phyloP scores from a whole-genome alignment of 2,113 vertebrate species.

The Labeo catla region DNA sequence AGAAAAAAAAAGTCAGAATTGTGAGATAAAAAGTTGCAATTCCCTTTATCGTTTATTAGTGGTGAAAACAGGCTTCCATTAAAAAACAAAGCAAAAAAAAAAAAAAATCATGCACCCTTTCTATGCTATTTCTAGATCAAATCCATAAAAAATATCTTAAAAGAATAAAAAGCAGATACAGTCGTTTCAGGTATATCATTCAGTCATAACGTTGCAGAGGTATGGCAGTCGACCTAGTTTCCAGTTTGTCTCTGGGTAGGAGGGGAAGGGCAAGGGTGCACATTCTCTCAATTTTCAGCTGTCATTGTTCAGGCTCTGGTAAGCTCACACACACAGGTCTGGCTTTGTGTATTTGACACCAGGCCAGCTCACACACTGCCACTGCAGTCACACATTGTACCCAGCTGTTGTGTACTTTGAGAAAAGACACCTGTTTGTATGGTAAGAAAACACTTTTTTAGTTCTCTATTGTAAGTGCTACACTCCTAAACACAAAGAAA shows the following conservation, averaged over 20 bases:
- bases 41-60: too few species aligned
- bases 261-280: slow-evolving; percentile 23
- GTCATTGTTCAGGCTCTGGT: slow-evolving; percentile 25
- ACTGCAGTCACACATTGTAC: neutral
- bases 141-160: neutral
- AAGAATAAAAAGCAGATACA: neutral
- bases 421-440: slow-evolving; percentile 16
- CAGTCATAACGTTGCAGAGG: neutral
- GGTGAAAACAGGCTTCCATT: too few species aligned
- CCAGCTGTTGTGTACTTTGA: slow-evolving; percentile 25
- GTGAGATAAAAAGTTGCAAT: too few species aligned
- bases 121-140: neutral
- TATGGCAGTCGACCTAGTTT: neutral
- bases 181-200: neutral
- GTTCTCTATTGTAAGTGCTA: neutral
- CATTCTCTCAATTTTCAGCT: slow-evolving; percentile 40
- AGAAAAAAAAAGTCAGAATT: too few species aligned
- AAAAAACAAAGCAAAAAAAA: too few species aligned
- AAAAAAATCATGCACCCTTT: neutral
- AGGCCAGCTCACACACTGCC: neutral
- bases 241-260: neutral
- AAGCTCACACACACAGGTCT: neutral
- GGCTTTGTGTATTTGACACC: neutral
- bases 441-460: neutral
- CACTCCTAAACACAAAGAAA: neutral